Evolutionary conservation across 2,113 vertebrate species (phyloP), one percentile per base, ranked within the genome.

Genomic region (Ariopsis seemanni): DNA sequence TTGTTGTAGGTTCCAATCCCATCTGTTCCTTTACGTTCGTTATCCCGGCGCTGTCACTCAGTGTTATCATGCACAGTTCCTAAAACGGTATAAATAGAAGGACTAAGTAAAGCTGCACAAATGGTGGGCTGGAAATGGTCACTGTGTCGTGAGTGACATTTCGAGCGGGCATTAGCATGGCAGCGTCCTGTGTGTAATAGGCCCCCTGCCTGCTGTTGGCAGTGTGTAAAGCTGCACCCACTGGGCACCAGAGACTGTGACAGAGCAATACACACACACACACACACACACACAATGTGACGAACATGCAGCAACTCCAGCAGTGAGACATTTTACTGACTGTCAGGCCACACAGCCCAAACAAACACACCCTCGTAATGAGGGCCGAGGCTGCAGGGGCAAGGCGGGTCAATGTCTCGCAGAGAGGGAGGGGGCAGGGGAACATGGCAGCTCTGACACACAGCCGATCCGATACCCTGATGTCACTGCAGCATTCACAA

Each of bases 311-410:
- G 88, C 55, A 84, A 86, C 72, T 87, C 92, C 93, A 90, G 90
- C 90, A 90, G 93, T 92, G 93, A 91, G 90, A 87, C 91, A 90
- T 94, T 94, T 93, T 92, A 92, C 80, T 77, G 89, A 87, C 92
- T 93, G 94, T 94, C 93, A 94, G 86, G 89, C 90, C 86, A 90
- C 90, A 89, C 91, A 92, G 92, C 89, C 92, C 90, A 92, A 93
- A 95, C 93, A 92, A 93, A 91, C 90, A 93, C 90, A 80, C 91
- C 92, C 90, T 91, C 89, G 91, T 96, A 94, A 96, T 93, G 93
- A 95, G 94, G 93, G 91, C 93, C 91, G 7, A 60, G 81, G 63
- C 50, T 22, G 88, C 92, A 93, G 91, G 90, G 92, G 88, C 91
- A 30, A 15, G 55, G 22, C 2, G 17, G 84, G 71, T 81, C 30